These are phyloP conservation scores for Macropus fuliginosus DNA, from an alignment of 2,797 vertebrate species.

Conservation along the genomic window DNA sequence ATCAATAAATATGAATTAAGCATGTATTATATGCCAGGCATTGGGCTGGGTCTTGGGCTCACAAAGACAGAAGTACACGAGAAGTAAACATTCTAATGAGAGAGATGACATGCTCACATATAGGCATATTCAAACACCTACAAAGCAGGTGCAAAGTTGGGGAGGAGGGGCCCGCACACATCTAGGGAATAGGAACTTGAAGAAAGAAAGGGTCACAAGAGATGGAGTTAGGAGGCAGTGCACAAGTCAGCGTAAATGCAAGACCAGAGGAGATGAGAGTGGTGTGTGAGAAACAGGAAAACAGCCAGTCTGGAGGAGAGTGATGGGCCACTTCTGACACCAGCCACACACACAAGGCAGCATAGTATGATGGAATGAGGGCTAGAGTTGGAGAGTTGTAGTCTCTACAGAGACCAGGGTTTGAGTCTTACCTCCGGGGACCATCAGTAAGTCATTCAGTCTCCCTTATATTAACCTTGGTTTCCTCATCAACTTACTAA, in stretches of 20 bases:
- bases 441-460: not conserved
- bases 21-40: not conserved
- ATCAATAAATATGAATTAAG: not conserved
- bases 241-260: not conserved
- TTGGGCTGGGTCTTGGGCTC: not conserved
- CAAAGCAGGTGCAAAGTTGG: not conserved
- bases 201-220: not conserved
- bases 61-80: not conserved
- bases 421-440: no score
- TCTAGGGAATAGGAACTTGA: not conserved
- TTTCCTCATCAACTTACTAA: no score
- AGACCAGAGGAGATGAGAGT: not conserved
- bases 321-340: not conserved
- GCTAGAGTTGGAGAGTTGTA: not conserved
- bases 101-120: not conserved
- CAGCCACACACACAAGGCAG: not conserved
- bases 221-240: not conserved
- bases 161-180: not conserved
- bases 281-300: not conserved
- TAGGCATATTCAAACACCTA: not conserved
- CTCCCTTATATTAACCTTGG: not conserved
- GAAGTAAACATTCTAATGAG: not conserved
- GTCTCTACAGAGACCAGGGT: not conserved
- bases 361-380: no score
- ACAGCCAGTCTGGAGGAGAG: not conserved